Evolutionary conservation across 2,888 invertebrate species (phyloP), one percentile per base, ranked within the genome.

Genomic region (Subacronicta megacephala): DNA sequence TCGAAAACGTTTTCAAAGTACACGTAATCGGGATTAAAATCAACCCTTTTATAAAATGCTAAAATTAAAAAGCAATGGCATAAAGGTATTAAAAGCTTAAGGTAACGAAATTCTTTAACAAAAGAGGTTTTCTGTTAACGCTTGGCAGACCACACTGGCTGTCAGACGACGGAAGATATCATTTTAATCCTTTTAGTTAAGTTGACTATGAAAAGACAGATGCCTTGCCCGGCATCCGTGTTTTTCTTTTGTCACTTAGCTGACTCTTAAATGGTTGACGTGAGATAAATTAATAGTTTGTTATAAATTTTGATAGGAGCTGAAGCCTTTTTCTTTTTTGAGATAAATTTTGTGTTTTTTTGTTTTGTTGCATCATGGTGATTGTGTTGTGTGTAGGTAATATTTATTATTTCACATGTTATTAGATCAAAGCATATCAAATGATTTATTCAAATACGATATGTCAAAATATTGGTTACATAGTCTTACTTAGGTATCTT

Each of bases 111-210:
- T 88, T 89, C 81, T 87, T 85, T 76, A 80, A 93, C 92, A 93
- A 93, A 91, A 83, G 90, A 88, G 62, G 81, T 85, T 85, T 84
- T 88, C 84, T 85, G 89, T 93, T 93, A 89, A 92, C 92, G 93
- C 87, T 92, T 78, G 81, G 87, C 65, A 82, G 94, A 92, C 93
- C 94, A 93, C 93, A 94, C 93, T 90, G 90, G 84, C 83, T 90
- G 93, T 88, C 88, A 89, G 89, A 87, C 85, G 89, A 88, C 91
- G 92, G 92, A 93, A 93, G 93, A 90, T 92, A 93, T 93, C 90
- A 92, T 93, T 93, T 92, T 93, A 93, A 94, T 94, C 94, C 94
- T 92, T 94, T 94, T 94, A 93, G 92, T 90, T 92, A 93, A 94
- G 93, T 93, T 93, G 92, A 87, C 92, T 92, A 92, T 93, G 90